A percentile compares a stretch with the other conserved stretches of the same genome.
Conservation (phyloP, 92 coral and sea anemone species). For the Paramuricea clavata region DNA sequence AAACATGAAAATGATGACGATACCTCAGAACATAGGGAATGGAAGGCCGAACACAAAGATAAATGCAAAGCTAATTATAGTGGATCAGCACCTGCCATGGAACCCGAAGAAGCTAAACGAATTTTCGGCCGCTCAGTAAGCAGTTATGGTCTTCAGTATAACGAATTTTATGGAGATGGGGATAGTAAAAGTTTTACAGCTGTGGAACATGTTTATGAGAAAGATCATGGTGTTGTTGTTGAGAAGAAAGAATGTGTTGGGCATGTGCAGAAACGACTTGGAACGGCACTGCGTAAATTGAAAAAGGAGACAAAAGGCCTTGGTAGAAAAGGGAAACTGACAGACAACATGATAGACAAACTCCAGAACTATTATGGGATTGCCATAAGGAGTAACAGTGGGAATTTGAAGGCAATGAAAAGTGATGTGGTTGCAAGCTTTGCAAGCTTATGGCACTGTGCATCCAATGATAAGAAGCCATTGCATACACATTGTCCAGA, state of each 20-base stretch:
- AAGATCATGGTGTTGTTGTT: not conserved
- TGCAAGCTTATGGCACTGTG: slow-evolving; percentile 3
- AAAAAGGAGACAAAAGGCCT: not conserved
- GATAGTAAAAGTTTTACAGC: not conserved
- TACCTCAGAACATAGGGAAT: not conserved
- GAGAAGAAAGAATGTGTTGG: too few relatives aligned
- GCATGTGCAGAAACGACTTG: too few relatives aligned
- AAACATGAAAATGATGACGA: not conserved
- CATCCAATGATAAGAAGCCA: not conserved
- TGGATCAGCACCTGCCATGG: slow-evolving; percentile 9
- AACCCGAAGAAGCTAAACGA: not conserved
- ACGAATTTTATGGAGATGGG: not conserved
- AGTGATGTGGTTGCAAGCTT: not conserved
- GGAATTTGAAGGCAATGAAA: not conserved
- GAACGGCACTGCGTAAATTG: not conserved
- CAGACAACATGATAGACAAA: not conserved
- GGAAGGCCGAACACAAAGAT: not conserved
- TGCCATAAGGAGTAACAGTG: not conserved
- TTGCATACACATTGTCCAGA: not conserved
- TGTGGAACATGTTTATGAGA: not conserved
- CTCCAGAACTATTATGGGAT: slow-evolving; percentile 20
- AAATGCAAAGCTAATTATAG: slow-evolving; percentile 19
- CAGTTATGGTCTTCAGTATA: not conserved
- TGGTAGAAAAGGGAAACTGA: not conserved
- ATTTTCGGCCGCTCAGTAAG: not conserved